These are phyloP conservation scores for Alectura lathami DNA, from an alignment of 2,113 vertebrate genomes.

Conservation along the genomic window DNA sequence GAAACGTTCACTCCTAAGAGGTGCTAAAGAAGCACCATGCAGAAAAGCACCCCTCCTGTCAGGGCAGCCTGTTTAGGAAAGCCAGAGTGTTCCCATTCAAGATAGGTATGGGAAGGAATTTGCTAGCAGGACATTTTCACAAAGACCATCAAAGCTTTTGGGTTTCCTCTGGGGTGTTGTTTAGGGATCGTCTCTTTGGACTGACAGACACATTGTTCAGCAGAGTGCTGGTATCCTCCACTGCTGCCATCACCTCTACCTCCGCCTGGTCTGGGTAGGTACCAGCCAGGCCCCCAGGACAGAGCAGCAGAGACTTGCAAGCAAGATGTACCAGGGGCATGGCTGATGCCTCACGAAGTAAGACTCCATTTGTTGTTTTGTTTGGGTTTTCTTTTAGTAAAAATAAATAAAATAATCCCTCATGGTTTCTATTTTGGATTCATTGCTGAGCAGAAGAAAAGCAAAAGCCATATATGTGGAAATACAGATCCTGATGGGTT, in stretches of 20 bases:
- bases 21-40: neutral
- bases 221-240: neutral
- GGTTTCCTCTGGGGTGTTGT: neutral
- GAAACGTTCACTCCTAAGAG: neutral
- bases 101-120: neutral
- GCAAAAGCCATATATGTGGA: neutral
- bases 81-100: neutral
- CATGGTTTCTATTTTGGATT: neutral
- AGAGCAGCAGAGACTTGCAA: neutral
- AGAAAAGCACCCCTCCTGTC: neutral
- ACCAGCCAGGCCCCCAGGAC: neutral
- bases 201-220: neutral
- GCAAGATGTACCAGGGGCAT: neutral
- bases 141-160: neutral
- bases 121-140: neutral
- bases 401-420: neutral
- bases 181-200: neutral
- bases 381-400: neutral
- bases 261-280: neutral
- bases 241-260: neutral
- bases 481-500: neutral
- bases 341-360: neutral
- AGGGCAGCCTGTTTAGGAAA: neutral
- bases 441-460: neutral
- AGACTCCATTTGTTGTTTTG: neutral